Conservation (phyloP, 2,113 vertebrate species). For the Bungarus multicinctus region DNA sequence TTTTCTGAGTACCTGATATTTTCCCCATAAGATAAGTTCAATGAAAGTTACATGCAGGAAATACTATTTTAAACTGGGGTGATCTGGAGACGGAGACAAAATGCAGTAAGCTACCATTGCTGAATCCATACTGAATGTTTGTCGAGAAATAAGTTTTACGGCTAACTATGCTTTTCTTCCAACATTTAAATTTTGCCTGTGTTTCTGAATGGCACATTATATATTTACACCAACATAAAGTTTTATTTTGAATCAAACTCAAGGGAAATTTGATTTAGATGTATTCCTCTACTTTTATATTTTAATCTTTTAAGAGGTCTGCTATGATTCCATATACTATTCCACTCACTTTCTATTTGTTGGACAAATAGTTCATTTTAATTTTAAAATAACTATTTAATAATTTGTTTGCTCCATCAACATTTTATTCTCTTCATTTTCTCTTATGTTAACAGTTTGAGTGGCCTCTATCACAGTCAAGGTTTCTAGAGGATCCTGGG, state of each 20-base stretch:
- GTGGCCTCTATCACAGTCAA: neutral
- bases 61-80: neutral
- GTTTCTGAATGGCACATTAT: constrained; percentile 53
- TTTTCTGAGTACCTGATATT: neutral
- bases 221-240: constrained; percentile 32
- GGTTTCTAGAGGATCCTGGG: neutral
- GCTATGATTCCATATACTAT: constrained; percentile 43
- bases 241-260: constrained; percentile 50
- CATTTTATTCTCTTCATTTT: neutral
- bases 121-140: constrained; percentile 42
- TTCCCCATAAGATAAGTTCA: neutral
- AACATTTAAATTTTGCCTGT: constrained; percentile 17
- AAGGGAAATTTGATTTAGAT: constrained; percentile 44
- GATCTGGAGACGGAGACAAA: constrained; percentile 25
- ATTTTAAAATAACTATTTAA: neutral
- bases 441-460: neutral
- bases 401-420: neutral
- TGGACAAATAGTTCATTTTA: constrained; percentile 33
- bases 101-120: constrained; percentile 24
- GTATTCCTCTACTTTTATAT: constrained; percentile 35
- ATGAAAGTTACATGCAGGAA: neutral
- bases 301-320: constrained; percentile 34
- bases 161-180: constrained; percentile 30
- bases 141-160: constrained; percentile 53
- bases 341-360: constrained; percentile 43